Evolutionary conservation across 2,113 vertebrate genomes (phyloP).

Genomic region (Chaenocephalus aceratus): DNA sequence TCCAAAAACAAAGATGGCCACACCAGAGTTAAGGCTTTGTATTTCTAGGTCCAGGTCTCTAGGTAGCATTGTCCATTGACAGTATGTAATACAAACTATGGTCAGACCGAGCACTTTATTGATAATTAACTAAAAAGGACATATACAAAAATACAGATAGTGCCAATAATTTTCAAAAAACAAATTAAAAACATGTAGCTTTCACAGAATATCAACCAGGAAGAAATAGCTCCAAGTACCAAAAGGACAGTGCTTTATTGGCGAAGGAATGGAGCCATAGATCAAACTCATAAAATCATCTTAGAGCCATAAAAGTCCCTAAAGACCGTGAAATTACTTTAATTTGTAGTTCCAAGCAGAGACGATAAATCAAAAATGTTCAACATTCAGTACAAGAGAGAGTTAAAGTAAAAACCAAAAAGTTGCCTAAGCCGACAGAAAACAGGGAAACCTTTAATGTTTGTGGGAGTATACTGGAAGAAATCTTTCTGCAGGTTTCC

Average conservation of each 20-base stretch:
- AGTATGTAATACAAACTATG: too few species aligned
- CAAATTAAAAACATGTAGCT: neutral
- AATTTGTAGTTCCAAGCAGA: slow-evolving; percentile 33
- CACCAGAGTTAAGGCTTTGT: too few species aligned
- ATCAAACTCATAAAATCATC: slow-evolving; percentile 22
- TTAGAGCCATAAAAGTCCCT: slow-evolving; percentile 24
- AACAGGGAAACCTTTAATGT: slow-evolving; percentile 10
- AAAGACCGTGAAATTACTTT: slow-evolving; percentile 2
- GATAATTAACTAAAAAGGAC: neutral
- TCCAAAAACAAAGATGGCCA: too few species aligned
- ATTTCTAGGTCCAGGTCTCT: too few species aligned
- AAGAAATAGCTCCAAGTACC: neutral
- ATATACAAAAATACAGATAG: neutral
- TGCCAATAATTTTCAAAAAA: neutral
- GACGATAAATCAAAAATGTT: slow-evolving; percentile 29
- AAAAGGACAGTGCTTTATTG: neutral
- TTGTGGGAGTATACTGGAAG: slow-evolving; percentile 28
- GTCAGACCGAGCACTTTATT: neutral
- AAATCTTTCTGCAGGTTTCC: slow-evolving; percentile 16
- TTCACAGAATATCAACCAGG: neutral
- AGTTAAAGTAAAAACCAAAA: slow-evolving; percentile 1
- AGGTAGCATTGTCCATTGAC: too few species aligned
- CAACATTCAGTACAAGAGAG: too few species aligned
- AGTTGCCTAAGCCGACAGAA: neutral
- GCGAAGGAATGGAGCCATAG: neutral